Evolutionary conservation across 2,888 invertebrate genomes (phyloP).

Genomic region (Euplagia quadripunctaria): DNA sequence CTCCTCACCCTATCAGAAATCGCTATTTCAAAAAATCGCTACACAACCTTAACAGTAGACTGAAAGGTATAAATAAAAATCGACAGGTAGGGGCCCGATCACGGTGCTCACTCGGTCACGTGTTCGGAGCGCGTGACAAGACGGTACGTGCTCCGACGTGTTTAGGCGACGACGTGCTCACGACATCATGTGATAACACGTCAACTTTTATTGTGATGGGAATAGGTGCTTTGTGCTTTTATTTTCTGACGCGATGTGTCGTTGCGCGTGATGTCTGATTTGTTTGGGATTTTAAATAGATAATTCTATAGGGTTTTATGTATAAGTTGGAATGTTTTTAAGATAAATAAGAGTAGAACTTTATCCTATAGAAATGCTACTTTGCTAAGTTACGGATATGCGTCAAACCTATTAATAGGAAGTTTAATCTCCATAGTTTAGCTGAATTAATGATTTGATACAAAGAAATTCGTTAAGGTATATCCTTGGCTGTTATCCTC

Average conservation of each 20-base stretch:
- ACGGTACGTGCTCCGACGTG: constrained; percentile 25
- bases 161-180: constrained; percentile 44
- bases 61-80: constrained; percentile 46
- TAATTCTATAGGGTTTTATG: background rate
- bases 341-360: too few relatives aligned
- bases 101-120: constrained; percentile 39
- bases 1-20: constrained; percentile 2
- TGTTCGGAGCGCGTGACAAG: constrained; percentile 30
- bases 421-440: too few relatives aligned
- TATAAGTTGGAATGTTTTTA: background rate
- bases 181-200: constrained; percentile 51
- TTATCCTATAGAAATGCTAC: too few relatives aligned
- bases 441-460: too few relatives aligned
- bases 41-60: constrained; percentile 23
- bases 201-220: constrained; percentile 59
- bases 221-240: constrained; percentile 45
- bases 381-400: too few relatives aligned
- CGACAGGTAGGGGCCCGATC: constrained; percentile 37
- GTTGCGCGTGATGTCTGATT: constrained; percentile 11
- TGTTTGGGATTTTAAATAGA: background rate
- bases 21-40: constrained; percentile 36
- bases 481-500: too few relatives aligned
- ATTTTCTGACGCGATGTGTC: constrained; percentile 19
- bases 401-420: too few relatives aligned
- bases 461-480: too few relatives aligned